A percentile compares a stretch with the other conserved stretches of the same genome.
phyloP scores from a whole-genome alignment of 2,797 vertebrate species.

The Oophaga sylvatica region DNA sequence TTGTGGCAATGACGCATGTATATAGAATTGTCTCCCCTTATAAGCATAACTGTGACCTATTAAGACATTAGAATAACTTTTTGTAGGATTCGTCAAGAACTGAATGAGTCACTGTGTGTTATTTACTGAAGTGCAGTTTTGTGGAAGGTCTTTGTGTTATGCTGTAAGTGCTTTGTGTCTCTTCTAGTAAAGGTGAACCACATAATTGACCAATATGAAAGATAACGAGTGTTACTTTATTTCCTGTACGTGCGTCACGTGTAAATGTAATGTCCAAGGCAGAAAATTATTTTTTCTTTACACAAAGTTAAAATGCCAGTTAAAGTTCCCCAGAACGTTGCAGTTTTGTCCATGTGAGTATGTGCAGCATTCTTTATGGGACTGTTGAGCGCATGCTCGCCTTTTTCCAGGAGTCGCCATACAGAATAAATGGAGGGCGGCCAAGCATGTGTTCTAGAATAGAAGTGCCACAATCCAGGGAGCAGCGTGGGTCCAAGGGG shows the following conservation, averaged over 20 bases:
- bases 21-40: background rate
- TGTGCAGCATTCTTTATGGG: too few species aligned
- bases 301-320: too few species aligned
- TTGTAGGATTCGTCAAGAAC: background rate
- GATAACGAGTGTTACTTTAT: background rate
- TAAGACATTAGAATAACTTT: background rate
- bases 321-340: too few species aligned
- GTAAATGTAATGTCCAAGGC: background rate
- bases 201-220: background rate
- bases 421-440: too few species aligned
- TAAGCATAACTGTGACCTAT: background rate
- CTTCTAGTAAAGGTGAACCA: conserved; percentile 9
- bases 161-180: background rate
- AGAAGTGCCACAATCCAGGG: too few species aligned
- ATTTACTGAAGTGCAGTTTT: background rate
- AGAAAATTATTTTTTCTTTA: background rate
- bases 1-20: background rate
- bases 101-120: background rate
- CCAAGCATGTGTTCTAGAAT: too few species aligned
- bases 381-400: too few species aligned
- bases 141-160: background rate
- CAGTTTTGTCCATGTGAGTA: too few species aligned
- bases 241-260: background rate
- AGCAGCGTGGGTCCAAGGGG: too few species aligned
- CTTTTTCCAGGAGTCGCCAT: too few species aligned